These are phyloP conservation scores for Toxotes chatareus DNA, from an alignment of 2,113 vertebrate genomes.

Conservation along the genomic window DNA sequence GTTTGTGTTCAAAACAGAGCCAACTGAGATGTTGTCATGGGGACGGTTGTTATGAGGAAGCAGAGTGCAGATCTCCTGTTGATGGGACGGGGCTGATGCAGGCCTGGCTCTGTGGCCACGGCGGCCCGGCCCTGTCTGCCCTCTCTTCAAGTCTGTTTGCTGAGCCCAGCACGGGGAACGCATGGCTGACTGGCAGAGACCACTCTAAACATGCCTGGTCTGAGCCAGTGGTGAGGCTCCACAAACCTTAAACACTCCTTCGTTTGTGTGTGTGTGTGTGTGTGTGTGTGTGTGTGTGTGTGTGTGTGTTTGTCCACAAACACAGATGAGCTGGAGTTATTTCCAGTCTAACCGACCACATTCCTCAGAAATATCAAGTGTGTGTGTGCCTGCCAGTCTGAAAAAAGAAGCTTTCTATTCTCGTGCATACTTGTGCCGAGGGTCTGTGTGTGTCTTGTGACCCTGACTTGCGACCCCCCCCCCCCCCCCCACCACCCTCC, in stretches of 20 bases:
- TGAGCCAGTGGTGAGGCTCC: slow-evolving; percentile 5
- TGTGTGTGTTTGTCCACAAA: slow-evolving; percentile 49
- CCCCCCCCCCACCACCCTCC: too few relatives aligned
- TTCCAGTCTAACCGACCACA: slow-evolving; percentile 51
- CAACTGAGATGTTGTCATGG: slow-evolving; percentile 74
- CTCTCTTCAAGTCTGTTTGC: slow-evolving; percentile 48
- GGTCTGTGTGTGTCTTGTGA: slow-evolving; percentile 38
- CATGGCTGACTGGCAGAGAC: slow-evolving; percentile 20
- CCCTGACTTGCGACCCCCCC: slow-evolving; percentile 24
- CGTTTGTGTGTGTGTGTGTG: slow-evolving; percentile 37
- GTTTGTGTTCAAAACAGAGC: slow-evolving; percentile 76
- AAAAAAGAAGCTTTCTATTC: slow-evolving; percentile 27
- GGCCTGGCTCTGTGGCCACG: slow-evolving; percentile 38
- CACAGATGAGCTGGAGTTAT: slow-evolving; percentile 54
- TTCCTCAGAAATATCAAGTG: slow-evolving; percentile 54
- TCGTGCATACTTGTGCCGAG: slow-evolving; percentile 26
- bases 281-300: slow-evolving; percentile 34
- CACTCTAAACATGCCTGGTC: slow-evolving; percentile 39
- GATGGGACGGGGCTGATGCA: slow-evolving; percentile 41
- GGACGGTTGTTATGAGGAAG: slow-evolving; percentile 73
- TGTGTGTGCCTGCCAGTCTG: slow-evolving; percentile 13
- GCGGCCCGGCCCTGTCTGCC: slow-evolving; percentile 16
- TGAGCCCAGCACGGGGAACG: slow-evolving; percentile 29
- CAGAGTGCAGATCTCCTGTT: slow-evolving; percentile 57
- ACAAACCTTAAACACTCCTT: slow-evolving; percentile 50